Evolutionary conservation across 2,113 vertebrate genomes (phyloP).

Genomic region (Gopherus flavomarginatus): DNA sequence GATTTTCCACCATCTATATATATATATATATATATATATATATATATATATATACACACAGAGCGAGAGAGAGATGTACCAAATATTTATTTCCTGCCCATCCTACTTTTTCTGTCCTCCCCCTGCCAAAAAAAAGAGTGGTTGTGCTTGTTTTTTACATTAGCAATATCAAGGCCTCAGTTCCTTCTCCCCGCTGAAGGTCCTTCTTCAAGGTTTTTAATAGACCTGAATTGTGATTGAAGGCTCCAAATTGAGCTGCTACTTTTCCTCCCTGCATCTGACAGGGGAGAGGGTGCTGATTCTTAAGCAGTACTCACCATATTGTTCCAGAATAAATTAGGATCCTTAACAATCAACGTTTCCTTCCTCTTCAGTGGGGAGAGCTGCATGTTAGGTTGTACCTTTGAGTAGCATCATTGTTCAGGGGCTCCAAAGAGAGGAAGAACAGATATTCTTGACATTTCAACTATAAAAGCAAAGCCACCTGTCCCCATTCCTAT

Average conservation of each 20-base stretch:
- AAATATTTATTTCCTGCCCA: background rate
- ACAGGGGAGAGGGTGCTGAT: background rate
- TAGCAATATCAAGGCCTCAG: background rate
- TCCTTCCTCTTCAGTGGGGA: background rate
- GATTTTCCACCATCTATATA: background rate
- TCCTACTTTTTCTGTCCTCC: background rate
- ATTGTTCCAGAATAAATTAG: background rate
- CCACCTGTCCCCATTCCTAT: background rate
- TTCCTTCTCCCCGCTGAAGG: background rate
- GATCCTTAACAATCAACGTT: background rate
- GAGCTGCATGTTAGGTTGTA: background rate
- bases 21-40: too few relatives aligned
- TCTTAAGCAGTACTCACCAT: background rate
- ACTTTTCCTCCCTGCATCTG: background rate
- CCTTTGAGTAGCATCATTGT: background rate
- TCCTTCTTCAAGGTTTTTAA: background rate
- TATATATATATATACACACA: too few relatives aligned
- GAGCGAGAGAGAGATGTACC: background rate
- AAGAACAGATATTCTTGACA: background rate
- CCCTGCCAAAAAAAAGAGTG: background rate
- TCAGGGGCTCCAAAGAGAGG: background rate
- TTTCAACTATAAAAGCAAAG: background rate
- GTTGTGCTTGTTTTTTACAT: background rate
- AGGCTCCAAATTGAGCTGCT: background rate
- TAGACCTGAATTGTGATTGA: background rate